These are phyloP conservation scores for Drosophila burlai DNA, from an alignment of 1,140 invertebrate genomes.

Conservation along the genomic window DNA sequence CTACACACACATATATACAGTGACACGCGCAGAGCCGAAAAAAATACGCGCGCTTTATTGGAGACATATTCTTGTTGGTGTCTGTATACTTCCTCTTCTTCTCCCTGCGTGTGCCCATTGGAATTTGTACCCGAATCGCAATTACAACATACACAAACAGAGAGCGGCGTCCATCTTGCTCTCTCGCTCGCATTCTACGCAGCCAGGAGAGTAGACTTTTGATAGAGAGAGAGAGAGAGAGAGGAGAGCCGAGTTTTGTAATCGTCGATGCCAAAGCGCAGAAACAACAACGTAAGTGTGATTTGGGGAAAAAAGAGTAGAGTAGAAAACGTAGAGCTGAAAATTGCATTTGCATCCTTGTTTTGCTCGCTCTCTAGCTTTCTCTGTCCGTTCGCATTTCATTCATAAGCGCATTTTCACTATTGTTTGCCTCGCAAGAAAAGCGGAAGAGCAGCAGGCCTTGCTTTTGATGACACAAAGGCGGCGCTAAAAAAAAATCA, in stretches of 20 bases:
- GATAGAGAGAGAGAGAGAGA: conserved; percentile 1
- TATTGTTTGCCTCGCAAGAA: conserved; percentile 30
- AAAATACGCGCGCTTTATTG: conserved; percentile 72
- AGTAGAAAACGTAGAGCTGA: background rate
- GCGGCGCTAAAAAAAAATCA: conserved; percentile 1
- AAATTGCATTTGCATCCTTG: conserved; percentile 51
- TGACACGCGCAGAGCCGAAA: conserved; percentile 31
- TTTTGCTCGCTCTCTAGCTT: conserved; percentile 14
- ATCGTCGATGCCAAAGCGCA: conserved; percentile 25
- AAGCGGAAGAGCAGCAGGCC: conserved; percentile 30
- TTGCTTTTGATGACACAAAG: conserved; percentile 22
- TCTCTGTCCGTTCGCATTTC: conserved; percentile 51
- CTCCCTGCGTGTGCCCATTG: conserved; percentile 74
- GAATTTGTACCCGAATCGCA: conserved; percentile 81
- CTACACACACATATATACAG: conserved; percentile 17
- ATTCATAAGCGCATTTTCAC: conserved; percentile 75
- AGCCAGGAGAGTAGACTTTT: conserved; percentile 16
- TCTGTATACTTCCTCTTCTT: conserved; percentile 52
- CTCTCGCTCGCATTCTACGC: conserved; percentile 33
- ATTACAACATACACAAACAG: conserved; percentile 80
- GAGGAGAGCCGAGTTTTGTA: conserved; percentile 24
- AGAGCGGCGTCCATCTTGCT: conserved; percentile 36
- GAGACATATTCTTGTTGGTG: conserved; percentile 18
- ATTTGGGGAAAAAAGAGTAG: conserved; percentile 4
- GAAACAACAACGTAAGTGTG: conserved; percentile 21